Base-by-base conservation (phyloP, 2,888 invertebrate species). In the Artemia sinica region DNA sequence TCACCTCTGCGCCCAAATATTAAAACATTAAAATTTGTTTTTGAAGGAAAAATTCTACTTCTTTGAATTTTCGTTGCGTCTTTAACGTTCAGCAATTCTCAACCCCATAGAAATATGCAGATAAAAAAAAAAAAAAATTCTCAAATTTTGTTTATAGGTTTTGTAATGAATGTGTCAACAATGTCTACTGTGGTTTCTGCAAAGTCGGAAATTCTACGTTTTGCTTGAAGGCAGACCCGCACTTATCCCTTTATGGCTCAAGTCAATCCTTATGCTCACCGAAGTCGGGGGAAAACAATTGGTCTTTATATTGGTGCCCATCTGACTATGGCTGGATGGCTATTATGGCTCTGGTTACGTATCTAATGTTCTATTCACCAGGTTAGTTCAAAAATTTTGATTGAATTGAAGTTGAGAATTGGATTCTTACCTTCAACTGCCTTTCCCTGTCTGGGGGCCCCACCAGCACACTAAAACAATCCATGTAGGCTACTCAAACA, bases 301-400 rank as follows among this genome's bases (percentile, higher is more conserved):
- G 75, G 78, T 79, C 80, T 1, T 76, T 77, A 69, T 77, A 77
- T 50, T 80, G 77, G 75, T 81, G 81, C 71, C 80, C 80, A 1
- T 75, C 77, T 2, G 72, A 75, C 66, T 78, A 75, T 69, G 73
- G 77, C 8, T 80, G 79, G 79, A 74, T 80, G 71, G 76, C 78
- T 5, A 74, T 81, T 13, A 66, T 76, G 0, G 80, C 80, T 4
- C 74, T 81, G 9, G 75, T 75, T 8, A 69, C 80, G 12, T 81
- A 81, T 73, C 75, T 81, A n/a, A 75, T 79, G 72, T 78, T 76
- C 72, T 81, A 81, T 75, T 78, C 81, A 28, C 80, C 81, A 71
- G 79, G 77, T 75, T 71, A 70, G 68, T 41, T 41, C 41, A 3
- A 41, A 41, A 41, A 2, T 41, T 41, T 41, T 41, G 18, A 41